Base-by-base conservation (phyloP, 2,797 vertebrate species). In the Lepus oiostolus region DNA sequence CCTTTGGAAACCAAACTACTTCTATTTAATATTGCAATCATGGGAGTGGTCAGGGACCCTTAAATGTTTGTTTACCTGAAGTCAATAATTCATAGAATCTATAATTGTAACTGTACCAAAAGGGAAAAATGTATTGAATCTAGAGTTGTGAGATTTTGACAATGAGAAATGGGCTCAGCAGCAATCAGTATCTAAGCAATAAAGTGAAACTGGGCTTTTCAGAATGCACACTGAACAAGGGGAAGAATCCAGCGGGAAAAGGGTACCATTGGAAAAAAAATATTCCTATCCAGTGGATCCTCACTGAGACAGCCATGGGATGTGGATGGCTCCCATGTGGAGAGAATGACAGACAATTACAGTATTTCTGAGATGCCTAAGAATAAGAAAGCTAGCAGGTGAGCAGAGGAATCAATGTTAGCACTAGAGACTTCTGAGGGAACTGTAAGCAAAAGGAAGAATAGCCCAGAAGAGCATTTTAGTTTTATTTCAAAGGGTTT, bases 321-420 rank as follows among this genome's bases (percentile, higher is more conserved):
- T 92, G 74, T 91, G 54, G 79, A 94, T 52, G 88, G 83, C 26
- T 83, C 92, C 85, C 95, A 84, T 81, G 83, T 67, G 76, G 91
- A 86, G 84, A 96, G 84, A 97, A 95, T 85, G 94, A 97, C 95
- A 97, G 82, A 24, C 38, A 54, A 79, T 82, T 93, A 93, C 35
- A 74, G 72, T 91, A 93, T 93, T 97, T 96, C 74, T 42, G 70
- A 96, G 88, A 62, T 28, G 50, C 26, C 75, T 93, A 83, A 82
- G 87, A 91, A 94, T 84, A 92, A 79, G 76, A 91, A 94, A 94
- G 89, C 63, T 88, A 86, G 87, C 89, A 92, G 76, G 94, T 80
- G 82, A 72, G 91, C n/a, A 93, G 95, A 96, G 32, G 82, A 97
- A 97, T 97, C 95, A 88, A 95, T 91, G 96, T 88, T 75, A 90